Percentiles rank a stretch among this genome's conserved stretches.
Conservation (phyloP, 2,113 vertebrate species). For the Cryptomyrus ogoouensis region DNA sequence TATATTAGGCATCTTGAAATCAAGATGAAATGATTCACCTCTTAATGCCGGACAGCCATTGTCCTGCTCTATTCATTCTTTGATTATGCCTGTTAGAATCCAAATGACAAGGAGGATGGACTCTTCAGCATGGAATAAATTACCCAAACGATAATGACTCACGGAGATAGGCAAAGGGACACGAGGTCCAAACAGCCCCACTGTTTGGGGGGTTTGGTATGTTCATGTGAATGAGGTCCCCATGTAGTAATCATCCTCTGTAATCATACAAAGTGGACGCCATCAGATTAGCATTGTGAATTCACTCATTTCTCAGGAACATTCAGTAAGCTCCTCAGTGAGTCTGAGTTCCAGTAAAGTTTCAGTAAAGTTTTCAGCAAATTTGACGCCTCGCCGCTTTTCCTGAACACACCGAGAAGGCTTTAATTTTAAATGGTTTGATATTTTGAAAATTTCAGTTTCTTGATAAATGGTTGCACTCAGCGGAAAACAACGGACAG, state of each 20-base stretch:
- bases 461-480: not conserved
- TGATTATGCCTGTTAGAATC: slow-evolving; percentile 40
- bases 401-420: not conserved
- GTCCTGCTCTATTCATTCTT: slow-evolving; percentile 24
- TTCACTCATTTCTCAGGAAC: not conserved
- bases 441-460: not conserved
- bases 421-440: not conserved
- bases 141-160: slow-evolving; percentile 31
- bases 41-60: slow-evolving; percentile 20
- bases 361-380: not conserved
- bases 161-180: not conserved
- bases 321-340: not conserved
- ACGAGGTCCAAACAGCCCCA: not conserved
- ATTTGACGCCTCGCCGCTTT: not conserved
- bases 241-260: not conserved
- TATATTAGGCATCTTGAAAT: slow-evolving; percentile 32
- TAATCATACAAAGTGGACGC: not conserved
- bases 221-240: not conserved
- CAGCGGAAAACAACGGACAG: not conserved
- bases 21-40: slow-evolving; percentile 32
- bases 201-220: not conserved
- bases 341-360: not conserved
- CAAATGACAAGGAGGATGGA: slow-evolving; percentile 25
- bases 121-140: slow-evolving; percentile 37
- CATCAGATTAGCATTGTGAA: not conserved